Conservation (phyloP, 2,888 invertebrate genomes). For the Neoaliturus tenellus region DNA sequence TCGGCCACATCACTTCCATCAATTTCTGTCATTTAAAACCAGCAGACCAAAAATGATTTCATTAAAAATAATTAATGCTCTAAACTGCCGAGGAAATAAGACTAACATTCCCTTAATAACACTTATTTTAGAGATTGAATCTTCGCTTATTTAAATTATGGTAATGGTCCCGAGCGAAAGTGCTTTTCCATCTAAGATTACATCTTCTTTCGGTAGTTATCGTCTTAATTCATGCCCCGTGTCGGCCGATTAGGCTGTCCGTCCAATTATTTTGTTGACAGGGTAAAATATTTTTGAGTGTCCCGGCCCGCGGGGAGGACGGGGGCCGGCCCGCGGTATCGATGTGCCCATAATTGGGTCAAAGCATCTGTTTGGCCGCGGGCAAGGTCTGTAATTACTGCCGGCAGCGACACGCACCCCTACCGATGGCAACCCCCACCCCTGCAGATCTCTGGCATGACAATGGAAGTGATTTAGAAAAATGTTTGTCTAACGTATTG, state of each 20-base stretch:
- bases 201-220: conserved; percentile 42
- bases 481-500: too few species aligned
- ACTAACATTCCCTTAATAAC: conserved; percentile 23
- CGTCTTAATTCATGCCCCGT: conserved; percentile 41
- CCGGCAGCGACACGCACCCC: conserved; percentile 18
- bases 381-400: conserved; percentile 13
- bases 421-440: not conserved
- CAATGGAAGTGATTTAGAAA: too few species aligned
- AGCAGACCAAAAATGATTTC: conserved; percentile 25
- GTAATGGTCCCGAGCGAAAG: conserved; percentile 19
- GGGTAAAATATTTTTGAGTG: conserved; percentile 12
- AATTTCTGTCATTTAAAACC: conserved; percentile 37
- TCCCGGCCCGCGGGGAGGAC: conserved; percentile 14
- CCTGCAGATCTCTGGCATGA: too few species aligned
- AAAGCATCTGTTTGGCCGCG: conserved; percentile 30
- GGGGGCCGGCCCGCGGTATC: not conserved
- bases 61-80: conserved; percentile 30
- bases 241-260: not conserved
- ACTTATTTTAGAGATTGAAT: conserved; percentile 38
- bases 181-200: conserved; percentile 32
- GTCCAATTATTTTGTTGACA: conserved; percentile 42
- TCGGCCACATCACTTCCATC: conserved; percentile 9
- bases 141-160: conserved; percentile 35
- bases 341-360: conserved; percentile 33
- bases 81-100: conserved; percentile 13